phyloP scores from a whole-genome alignment of 2,113 vertebrate species.

The Channa argus region DNA sequence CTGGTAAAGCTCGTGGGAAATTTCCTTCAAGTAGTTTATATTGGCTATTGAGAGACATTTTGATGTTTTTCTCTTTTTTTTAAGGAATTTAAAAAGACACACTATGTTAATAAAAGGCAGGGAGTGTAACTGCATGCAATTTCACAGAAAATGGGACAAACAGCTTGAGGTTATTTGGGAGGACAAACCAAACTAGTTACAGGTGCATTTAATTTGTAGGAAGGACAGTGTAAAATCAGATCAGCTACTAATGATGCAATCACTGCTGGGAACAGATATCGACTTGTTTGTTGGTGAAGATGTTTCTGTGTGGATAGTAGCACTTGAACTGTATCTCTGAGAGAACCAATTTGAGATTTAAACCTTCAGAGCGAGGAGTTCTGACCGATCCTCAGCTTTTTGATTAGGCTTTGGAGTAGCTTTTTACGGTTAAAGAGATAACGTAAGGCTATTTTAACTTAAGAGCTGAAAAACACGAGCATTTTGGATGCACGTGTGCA shows the following conservation, averaged over 20 bases:
- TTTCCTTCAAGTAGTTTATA: conserved; percentile 1
- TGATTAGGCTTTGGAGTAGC: neutral
- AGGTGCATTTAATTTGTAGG: conserved; percentile 48
- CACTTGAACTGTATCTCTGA: neutral
- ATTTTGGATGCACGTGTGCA: neutral
- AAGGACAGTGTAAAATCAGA: conserved; percentile 29
- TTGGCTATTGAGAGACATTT: neutral
- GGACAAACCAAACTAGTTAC: conserved; percentile 20
- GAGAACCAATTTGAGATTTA: neutral
- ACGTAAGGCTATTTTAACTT: neutral
- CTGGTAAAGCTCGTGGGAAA: conserved; percentile 17
- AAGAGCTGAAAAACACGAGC: neutral
- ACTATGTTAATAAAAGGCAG: conserved; percentile 1
- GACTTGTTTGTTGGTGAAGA: conserved; percentile 20
- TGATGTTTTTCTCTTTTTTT: neutral
- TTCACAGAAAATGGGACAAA: conserved; percentile 19
- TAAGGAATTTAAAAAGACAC: neutral
- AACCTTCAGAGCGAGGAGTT: neutral
- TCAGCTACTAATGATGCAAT: conserved; percentile 54
- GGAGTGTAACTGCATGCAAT: conserved; percentile 23
- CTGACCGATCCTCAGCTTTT: neutral
- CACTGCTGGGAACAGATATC: conserved; percentile 50
- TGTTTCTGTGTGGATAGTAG: neutral
- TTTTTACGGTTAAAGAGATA: neutral
- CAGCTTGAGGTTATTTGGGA: conserved; percentile 30